Percentiles rank a stretch among this genome's conserved stretches.
phyloP scores from a whole-genome alignment of 2,797 vertebrate species.

The Danio albolineatus region DNA sequence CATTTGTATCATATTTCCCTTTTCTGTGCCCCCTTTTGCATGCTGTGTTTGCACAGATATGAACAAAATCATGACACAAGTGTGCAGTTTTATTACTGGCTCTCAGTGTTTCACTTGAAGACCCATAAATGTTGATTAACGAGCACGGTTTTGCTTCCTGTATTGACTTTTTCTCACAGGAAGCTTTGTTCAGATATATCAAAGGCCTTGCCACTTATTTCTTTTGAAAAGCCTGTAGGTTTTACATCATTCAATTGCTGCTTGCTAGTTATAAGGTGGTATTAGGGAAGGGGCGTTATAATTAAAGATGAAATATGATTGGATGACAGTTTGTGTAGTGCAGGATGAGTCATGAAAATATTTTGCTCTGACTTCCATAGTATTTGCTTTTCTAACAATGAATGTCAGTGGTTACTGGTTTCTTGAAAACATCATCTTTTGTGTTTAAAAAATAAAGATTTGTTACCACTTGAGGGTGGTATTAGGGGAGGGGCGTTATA shows the following conservation, averaged over 20 bases:
- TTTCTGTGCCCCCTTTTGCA: background rate
- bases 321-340: background rate
- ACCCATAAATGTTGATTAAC: background rate
- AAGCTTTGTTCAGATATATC: background rate
- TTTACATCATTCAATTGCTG: background rate
- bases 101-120: background rate
- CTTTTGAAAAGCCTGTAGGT: background rate
- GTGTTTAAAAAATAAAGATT: no score
- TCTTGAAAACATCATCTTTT: no score
- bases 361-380: no score
- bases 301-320: background rate
- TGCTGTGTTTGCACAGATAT: background rate
- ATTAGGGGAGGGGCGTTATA: background rate
- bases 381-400: no score
- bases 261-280: background rate
- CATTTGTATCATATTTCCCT: conserved; percentile 13
- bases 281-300: background rate
- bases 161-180: background rate
- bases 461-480: no score
- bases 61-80: background rate
- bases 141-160: background rate
- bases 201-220: background rate
- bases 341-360: background rate
- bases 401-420: no score
- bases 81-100: background rate